Conservation (phyloP, 2,797 vertebrate genomes). For the Anas flavirostris region DNA sequence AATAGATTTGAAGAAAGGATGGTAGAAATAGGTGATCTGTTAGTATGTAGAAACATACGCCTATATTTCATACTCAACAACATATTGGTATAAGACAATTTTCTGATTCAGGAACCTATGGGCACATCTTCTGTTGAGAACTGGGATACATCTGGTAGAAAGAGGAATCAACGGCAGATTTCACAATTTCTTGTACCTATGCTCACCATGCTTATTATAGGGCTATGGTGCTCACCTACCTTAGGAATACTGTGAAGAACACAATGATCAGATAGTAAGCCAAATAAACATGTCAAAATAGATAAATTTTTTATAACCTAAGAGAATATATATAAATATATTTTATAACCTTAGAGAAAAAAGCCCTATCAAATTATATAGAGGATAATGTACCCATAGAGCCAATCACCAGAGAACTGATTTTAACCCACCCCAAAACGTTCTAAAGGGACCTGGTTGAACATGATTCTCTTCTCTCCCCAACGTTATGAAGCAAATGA, state of each 20-base stretch:
- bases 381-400: neutral
- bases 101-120: neutral
- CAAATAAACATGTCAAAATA: neutral
- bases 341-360: neutral
- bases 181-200: neutral
- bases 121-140: neutral
- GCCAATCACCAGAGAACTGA: neutral
- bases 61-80: neutral
- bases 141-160: neutral
- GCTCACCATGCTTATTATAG: neutral
- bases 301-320: neutral
- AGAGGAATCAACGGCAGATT: neutral
- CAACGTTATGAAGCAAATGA: neutral
- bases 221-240: neutral
- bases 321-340: neutral
- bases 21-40: neutral
- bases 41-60: neutral
- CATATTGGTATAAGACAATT: neutral
- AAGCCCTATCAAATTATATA: rapidly evolving
- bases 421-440: neutral
- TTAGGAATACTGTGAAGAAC: neutral
- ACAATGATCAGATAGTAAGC: neutral
- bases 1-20: neutral
- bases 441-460: neutral
- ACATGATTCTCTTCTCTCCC: neutral